Evolutionary conservation across 2,888 invertebrate species (phyloP).

Genomic region (Oxyteleia sp.): DNA sequence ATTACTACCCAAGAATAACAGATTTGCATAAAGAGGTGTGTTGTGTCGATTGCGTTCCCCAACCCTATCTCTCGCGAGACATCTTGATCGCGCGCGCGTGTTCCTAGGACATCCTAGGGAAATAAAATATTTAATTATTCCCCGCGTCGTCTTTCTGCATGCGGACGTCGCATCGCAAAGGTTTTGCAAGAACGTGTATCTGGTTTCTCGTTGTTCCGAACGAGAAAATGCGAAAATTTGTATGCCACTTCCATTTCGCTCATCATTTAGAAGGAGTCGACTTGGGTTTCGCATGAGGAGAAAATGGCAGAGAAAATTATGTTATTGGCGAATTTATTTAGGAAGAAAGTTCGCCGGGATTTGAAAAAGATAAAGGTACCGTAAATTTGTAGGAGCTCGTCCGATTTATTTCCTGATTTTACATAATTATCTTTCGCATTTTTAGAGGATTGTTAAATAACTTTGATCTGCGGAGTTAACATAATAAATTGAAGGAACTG

Average conservation of each 20-base stretch:
- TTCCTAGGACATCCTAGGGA: slow-evolving; percentile 30
- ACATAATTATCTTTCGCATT: too few species aligned
- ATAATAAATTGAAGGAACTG: too few species aligned
- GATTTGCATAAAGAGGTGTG: slow-evolving; percentile 52
- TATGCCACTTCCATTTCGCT: slow-evolving; percentile 9
- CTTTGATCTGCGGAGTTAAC: too few species aligned
- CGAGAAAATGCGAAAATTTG: slow-evolving; percentile 18
- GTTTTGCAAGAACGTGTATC: slow-evolving; percentile 2
- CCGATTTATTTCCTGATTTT: too few species aligned
- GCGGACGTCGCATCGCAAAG: slow-evolving; percentile 1
- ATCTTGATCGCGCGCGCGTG: slow-evolving; percentile 27
- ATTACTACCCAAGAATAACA: slow-evolving; percentile 19
- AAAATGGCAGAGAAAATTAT: slow-evolving; percentile 16
- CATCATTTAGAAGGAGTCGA: slow-evolving; percentile 1
- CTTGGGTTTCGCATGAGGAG: slow-evolving; percentile 1
- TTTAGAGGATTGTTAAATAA: too few species aligned
- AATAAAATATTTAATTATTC: slow-evolving; percentile 51
- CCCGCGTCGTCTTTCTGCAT: neutral
- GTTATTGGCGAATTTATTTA: neutral
- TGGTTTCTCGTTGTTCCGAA: neutral
- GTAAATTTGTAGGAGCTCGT: too few species aligned
- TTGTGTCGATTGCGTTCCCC: slow-evolving; percentile 24
- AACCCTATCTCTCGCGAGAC: slow-evolving; percentile 27
- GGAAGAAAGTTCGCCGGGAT: neutral
- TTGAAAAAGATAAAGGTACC: too few species aligned